Conservation (phyloP, 2,113 vertebrate species). For the Aegypius monachus region DNA sequence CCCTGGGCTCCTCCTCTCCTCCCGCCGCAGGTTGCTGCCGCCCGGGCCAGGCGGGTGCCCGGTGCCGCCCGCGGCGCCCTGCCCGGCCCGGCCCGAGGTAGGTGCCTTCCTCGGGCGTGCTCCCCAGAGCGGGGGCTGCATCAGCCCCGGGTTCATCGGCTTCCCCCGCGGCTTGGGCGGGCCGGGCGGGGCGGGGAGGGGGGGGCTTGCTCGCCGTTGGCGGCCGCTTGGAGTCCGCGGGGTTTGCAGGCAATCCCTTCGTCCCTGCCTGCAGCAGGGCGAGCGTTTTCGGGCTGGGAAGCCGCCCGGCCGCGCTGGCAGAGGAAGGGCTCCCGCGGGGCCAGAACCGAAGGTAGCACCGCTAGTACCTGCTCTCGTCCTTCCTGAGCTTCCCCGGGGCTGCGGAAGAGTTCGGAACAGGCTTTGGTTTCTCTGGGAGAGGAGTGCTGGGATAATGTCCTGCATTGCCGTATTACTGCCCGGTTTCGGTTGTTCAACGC, state of each 20-base stretch:
- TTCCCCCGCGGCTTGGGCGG: not conserved
- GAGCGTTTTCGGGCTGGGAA: too few species aligned
- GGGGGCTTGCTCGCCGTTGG: not conserved
- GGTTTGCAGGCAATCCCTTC: not conserved
- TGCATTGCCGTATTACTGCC: not conserved
- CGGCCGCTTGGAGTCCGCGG: not conserved
- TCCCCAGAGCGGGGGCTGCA: not conserved
- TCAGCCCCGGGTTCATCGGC: not conserved
- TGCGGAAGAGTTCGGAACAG: not conserved
- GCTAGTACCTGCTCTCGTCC: not conserved
- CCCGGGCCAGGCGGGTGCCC: not conserved
- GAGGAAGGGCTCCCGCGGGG: not conserved
- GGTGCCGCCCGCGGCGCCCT: not conserved
- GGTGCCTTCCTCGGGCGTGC: not conserved
- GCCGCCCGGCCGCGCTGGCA: not conserved
- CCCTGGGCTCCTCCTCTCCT: not conserved
- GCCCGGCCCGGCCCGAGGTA: not conserved
- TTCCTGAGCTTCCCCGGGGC: not conserved
- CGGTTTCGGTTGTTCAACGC: not conserved
- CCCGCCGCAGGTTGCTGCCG: not conserved
- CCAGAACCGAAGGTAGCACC: not conserved
- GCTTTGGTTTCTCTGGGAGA: not conserved
- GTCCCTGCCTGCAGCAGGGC: not conserved
- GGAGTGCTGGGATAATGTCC: fast-evolving
- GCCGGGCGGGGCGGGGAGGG: too few species aligned